phyloP scores from a whole-genome alignment of 2,888 invertebrate genomes.

The Dryomyza anilis region DNA sequence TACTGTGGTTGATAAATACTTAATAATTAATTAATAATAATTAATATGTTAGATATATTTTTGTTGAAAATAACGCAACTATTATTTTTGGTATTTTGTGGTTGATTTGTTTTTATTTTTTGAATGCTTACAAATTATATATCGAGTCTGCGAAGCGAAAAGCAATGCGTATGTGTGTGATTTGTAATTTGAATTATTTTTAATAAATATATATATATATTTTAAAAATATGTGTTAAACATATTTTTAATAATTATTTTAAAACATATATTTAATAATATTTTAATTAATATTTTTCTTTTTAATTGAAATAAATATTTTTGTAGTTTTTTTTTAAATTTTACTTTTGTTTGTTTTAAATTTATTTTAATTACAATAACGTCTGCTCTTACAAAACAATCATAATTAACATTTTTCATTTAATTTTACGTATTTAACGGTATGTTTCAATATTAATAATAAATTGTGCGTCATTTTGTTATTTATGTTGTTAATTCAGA shows the following conservation, averaged over 20 bases:
- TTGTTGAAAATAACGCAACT: not conserved
- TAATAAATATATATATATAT: not conserved
- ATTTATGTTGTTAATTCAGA: too few relatives aligned
- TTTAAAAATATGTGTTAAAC: too few relatives aligned
- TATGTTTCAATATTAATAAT: too few relatives aligned
- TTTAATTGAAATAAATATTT: not conserved
- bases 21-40: too few relatives aligned
- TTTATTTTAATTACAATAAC: not conserved
- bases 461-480: too few relatives aligned
- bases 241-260: too few relatives aligned
- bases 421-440: constrained; percentile 12
- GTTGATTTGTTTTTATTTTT: not conserved
- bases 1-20: too few relatives aligned
- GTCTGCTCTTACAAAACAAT: not conserved
- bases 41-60: too few relatives aligned
- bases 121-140: too few relatives aligned
- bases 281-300: too few relatives aligned
- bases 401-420: too few relatives aligned
- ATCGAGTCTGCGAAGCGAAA: constrained; percentile 5
- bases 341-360: not conserved
- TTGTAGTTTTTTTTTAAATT: not conserved
- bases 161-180: not conserved
- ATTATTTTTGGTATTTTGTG: not conserved
- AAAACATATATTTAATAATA: not conserved
- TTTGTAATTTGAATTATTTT: not conserved